Conservation (phyloP, 1,140 invertebrate genomes). For the Carcinoscorpius rotundicauda region DNA sequence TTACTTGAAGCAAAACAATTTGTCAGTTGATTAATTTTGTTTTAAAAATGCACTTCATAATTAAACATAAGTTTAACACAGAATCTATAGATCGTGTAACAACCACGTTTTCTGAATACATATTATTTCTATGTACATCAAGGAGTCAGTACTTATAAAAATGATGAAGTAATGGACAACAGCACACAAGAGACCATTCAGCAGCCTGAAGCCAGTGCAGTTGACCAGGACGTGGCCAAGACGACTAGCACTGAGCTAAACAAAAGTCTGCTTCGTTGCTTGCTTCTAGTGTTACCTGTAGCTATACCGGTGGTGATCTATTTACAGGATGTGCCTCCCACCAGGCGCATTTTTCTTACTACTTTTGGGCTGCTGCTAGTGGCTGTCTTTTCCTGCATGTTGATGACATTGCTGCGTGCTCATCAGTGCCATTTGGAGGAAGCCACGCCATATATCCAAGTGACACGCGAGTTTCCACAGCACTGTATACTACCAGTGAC, state of each 20-base stretch:
- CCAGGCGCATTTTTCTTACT: not conserved
- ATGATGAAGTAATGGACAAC: too few relatives aligned
- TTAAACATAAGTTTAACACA: too few relatives aligned
- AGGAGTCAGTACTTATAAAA: too few relatives aligned
- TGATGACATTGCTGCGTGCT: not conserved
- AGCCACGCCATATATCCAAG: not conserved
- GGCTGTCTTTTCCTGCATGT: conserved; percentile 1
- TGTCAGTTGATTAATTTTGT: too few relatives aligned
- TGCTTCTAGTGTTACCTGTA: not conserved
- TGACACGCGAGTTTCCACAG: not conserved
- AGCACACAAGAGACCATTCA: too few relatives aligned
- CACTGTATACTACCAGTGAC: not conserved
- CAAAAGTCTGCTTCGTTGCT: not conserved
- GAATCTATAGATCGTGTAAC: too few relatives aligned
- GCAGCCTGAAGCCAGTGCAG: too few relatives aligned
- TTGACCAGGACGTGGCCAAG: too few relatives aligned
- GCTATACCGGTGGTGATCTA: conserved; percentile 1
- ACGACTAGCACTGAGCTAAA: not conserved
- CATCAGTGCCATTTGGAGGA: not conserved
- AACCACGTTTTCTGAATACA: too few relatives aligned
- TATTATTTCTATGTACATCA: too few relatives aligned
- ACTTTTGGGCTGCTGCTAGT: not conserved
- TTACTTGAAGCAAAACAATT: too few relatives aligned
- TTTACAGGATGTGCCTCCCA: not conserved
- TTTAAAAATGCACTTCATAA: too few relatives aligned